Percentiles rank a stretch among this genome's conserved stretches.
Conservation (phyloP, 2,888 invertebrate species). For the Eugnorisma glareosa region DNA sequence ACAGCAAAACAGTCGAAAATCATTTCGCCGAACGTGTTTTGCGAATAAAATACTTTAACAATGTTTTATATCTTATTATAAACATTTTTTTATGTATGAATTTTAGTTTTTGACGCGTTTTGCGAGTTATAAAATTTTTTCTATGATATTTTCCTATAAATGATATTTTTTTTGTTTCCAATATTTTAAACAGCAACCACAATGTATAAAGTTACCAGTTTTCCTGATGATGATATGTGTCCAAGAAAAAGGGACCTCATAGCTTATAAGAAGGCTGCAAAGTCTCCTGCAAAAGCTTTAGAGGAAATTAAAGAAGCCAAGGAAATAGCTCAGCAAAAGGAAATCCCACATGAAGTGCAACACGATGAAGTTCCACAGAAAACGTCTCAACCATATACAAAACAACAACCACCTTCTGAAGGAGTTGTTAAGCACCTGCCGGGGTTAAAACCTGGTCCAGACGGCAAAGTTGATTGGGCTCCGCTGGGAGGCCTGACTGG, state of each 20-base stretch:
- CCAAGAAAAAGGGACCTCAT: conserved; percentile 76
- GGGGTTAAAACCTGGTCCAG: conserved; percentile 91
- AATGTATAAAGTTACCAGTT: no score
- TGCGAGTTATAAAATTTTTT: no score
- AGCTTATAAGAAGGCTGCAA: conserved; percentile 82
- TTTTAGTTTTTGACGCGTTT: no score
- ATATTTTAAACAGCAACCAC: no score
- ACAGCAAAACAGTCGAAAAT: no score
- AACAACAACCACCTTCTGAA: conserved; percentile 60
- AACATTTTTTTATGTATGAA: no score
- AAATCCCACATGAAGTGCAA: not conserved
- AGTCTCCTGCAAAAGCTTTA: conserved; percentile 70
- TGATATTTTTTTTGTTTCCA: no score
- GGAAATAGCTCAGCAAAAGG: conserved; percentile 42
- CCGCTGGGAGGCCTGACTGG: conserved; percentile 93
- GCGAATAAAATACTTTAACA: no score
- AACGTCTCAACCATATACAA: conserved; percentile 6
- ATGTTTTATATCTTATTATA: no score
- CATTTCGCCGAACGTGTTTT: no score
- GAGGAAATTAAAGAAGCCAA: conserved; percentile 70
- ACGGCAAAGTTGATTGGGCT: conserved; percentile 94
- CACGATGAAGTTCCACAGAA: not conserved
- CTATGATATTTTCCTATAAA: no score
- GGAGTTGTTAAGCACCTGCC: conserved; percentile 75
- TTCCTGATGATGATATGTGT: conserved; percentile 78